Evolutionary conservation across 1,140 invertebrate species (phyloP).

Genomic region (Diorhabda carinulata): DNA sequence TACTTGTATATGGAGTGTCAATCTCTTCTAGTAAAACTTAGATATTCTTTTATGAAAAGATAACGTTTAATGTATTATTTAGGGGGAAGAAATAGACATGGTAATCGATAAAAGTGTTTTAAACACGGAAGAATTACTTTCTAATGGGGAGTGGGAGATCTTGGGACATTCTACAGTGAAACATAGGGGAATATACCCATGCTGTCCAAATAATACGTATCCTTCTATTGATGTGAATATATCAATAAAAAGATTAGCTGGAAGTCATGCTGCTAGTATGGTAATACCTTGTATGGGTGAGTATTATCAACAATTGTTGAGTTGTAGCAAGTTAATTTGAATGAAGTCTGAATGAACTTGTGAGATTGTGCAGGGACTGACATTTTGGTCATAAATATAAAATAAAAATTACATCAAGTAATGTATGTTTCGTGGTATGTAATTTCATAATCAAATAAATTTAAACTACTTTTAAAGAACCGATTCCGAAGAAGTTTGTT

Average conservation of each 20-base stretch:
- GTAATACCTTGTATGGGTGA: slow-evolving; percentile 52
- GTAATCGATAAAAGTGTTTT: slow-evolving; percentile 22
- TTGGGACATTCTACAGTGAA: slow-evolving; percentile 36
- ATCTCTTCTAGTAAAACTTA: no score
- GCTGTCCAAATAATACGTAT: slow-evolving; percentile 50
- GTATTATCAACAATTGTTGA: slow-evolving; percentile 9
- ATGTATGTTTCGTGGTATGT: no score
- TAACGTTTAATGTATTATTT: background rate
- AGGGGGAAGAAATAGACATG: background rate
- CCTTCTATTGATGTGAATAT: slow-evolving; percentile 49
- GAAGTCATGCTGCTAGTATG: slow-evolving; percentile 42
- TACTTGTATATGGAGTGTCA: no score
- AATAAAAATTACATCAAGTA: no score
- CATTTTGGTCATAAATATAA: no score
- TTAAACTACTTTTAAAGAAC: no score
- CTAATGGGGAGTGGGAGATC: slow-evolving; percentile 46
- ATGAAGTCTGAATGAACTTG: background rate
- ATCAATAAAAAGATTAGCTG: slow-evolving; percentile 47
- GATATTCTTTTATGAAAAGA: no score
- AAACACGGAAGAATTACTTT: slow-evolving; percentile 35
- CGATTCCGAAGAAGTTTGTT: no score
- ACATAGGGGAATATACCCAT: slow-evolving; percentile 43
- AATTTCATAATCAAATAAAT: no score
- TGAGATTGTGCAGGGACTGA: no score
- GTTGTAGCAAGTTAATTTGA: background rate